Percentiles rank a stretch among this genome's conserved stretches.
Conservation (phyloP, 2,113 vertebrate genomes). For the Psittacula cyanocephala region DNA sequence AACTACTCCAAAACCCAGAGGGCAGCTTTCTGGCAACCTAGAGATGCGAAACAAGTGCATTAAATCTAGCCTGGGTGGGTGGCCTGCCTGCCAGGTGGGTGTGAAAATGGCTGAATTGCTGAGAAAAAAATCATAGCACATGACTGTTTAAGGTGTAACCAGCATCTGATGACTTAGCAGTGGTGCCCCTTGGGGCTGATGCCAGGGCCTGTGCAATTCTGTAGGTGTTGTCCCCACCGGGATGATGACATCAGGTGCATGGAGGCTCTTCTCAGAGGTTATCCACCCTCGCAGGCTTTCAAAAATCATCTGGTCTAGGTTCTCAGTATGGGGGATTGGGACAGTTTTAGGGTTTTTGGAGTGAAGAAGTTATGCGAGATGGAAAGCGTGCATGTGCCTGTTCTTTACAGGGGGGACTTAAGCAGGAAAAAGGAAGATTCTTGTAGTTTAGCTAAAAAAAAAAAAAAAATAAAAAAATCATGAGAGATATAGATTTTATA, state of each 20-base stretch:
- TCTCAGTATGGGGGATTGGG: not conserved
- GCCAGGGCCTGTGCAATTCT: not conserved
- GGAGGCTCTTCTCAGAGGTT: not conserved
- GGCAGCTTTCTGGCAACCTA: not conserved
- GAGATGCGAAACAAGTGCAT: not conserved
- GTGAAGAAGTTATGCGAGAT: no score
- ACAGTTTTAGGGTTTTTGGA: rapidly evolving
- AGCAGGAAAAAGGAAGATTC: not conserved
- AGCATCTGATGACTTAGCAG: rapidly evolving
- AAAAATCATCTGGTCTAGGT: not conserved
- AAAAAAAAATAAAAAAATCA: not conserved
- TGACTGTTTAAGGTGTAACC: not conserved
- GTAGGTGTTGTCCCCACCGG: rapidly evolving
- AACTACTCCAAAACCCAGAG: not conserved
- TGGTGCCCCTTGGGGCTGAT: not conserved
- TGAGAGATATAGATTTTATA: not conserved
- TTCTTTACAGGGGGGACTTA: not conserved
- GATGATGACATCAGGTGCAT: rapidly evolving
- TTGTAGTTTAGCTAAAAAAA: not conserved
- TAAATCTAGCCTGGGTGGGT: not conserved
- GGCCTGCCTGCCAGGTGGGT: not conserved
- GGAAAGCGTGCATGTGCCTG: rapidly evolving
- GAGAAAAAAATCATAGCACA: not conserved
- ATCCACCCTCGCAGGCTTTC: rapidly evolving
- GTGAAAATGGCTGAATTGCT: not conserved